phyloP scores from a whole-genome alignment of 1,140 invertebrate species.

The Lepidostoma basale region DNA sequence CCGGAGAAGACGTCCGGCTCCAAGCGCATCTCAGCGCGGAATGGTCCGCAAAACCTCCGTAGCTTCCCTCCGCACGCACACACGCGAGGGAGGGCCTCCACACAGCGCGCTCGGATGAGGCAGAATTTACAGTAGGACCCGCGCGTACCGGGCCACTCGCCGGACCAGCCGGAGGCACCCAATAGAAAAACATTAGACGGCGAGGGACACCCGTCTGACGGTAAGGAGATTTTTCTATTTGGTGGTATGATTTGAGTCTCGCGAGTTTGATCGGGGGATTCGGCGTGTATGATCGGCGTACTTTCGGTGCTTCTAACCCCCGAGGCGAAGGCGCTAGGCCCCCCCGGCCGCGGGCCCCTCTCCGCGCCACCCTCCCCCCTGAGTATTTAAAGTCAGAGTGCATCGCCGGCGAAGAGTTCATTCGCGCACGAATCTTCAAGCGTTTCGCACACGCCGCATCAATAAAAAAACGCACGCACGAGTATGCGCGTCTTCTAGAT shows the following conservation, averaged over 20 bases:
- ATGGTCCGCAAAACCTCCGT: slow-evolving; percentile 34
- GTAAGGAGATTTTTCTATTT: not conserved
- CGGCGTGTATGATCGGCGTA: not conserved
- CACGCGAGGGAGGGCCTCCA: not conserved
- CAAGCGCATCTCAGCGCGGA: slow-evolving; percentile 32
- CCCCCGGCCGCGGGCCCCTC: slow-evolving; percentile 27
- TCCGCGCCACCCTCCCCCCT: slow-evolving; percentile 24
- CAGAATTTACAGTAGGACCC: slow-evolving; percentile 28
- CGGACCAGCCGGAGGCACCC: not conserved
- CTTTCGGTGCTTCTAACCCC: slow-evolving; percentile 33
- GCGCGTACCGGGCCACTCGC: not conserved
- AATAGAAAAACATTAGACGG: not conserved
- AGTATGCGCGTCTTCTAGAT: slow-evolving; percentile 6
- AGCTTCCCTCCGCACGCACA: slow-evolving; percentile 33
- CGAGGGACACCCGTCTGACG: not conserved
- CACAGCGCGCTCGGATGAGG: slow-evolving; percentile 13
- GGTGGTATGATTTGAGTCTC: not conserved
- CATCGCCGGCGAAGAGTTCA: slow-evolving; percentile 43
- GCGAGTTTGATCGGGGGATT: not conserved
- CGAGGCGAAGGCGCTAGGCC: slow-evolving; percentile 35
- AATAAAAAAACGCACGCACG: slow-evolving; percentile 25
- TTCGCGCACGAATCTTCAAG: slow-evolving; percentile 44
- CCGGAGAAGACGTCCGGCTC: not conserved
- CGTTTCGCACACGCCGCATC: slow-evolving; percentile 30
- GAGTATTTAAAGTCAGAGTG: slow-evolving; percentile 45